phyloP scores from a whole-genome alignment of 2,888 invertebrate species.

The Coremacera marginata region DNA sequence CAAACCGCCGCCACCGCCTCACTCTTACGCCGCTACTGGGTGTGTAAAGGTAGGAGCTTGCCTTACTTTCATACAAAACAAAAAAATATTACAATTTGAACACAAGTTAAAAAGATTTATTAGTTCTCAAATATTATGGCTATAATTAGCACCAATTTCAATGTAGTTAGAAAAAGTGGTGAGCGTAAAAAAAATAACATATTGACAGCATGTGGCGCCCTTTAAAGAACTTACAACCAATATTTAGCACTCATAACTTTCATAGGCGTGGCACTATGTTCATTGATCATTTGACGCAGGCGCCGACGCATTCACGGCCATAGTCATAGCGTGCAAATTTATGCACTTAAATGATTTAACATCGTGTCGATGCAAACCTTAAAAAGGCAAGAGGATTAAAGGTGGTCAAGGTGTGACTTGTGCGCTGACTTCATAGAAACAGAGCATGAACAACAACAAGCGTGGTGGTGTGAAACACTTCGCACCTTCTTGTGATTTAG shows the following conservation, averaged over 20 bases:
- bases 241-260: slow-evolving; percentile 13
- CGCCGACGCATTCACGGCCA: slow-evolving; percentile 2
- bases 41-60: too few species aligned
- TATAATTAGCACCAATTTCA: not conserved
- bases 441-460: not conserved
- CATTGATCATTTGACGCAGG: slow-evolving; percentile 23
- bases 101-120: too few species aligned
- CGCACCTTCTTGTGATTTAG: slow-evolving; percentile 27
- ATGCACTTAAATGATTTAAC: slow-evolving; percentile 30
- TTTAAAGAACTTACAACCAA: not conserved
- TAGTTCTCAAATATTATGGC: not conserved
- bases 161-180: not conserved
- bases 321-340: slow-evolving; percentile 32
- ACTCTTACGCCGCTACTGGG: too few species aligned
- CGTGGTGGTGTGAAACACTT: slow-evolving; percentile 24
- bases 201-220: slow-evolving; percentile 23
- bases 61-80: too few species aligned
- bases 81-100: too few species aligned
- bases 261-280: slow-evolving; percentile 4
- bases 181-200: not conserved
- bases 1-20: too few species aligned
- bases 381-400: not conserved
- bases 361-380: not conserved
- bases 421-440: slow-evolving; percentile 18
- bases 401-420: slow-evolving; percentile 11